A percentile compares a stretch with the other conserved stretches of the same genome.
Evolutionary conservation across 2,888 invertebrate species (phyloP).

Genomic region (Beris chalybata): DNA sequence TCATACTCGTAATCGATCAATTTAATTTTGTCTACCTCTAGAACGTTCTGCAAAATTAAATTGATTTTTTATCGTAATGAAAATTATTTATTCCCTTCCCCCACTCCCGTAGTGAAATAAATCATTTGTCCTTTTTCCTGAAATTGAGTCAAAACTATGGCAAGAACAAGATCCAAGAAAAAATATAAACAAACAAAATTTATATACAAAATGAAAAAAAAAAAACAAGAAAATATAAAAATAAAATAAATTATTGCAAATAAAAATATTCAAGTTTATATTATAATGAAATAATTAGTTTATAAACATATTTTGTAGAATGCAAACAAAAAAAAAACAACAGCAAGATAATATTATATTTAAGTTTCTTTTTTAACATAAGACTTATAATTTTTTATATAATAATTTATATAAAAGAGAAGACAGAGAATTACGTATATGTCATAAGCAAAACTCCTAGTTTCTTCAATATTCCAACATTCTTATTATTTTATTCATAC

Average conservation of each 20-base stretch:
- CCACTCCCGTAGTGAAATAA: constrained; percentile 11
- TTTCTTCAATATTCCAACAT: no score
- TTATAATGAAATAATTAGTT: no score
- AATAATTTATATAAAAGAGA: no score
- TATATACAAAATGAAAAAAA: no score
- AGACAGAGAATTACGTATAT: no score
- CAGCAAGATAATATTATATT: background rate
- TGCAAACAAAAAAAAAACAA: background rate
- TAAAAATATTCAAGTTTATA: no score
- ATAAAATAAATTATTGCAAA: no score
- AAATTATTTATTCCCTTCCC: constrained; percentile 9
- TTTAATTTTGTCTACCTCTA: constrained; percentile 12
- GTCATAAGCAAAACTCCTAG: no score
- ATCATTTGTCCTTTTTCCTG: constrained; percentile 43
- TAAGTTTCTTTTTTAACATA: background rate
- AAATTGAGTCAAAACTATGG: constrained; percentile 26
- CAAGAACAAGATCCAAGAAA: constrained; percentile 5
- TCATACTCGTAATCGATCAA: background rate
- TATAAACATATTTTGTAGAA: background rate
- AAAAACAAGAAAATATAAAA: background rate
- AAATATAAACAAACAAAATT: no score
- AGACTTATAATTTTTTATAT: no score
- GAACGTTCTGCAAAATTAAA: constrained; percentile 17
- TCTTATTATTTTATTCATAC: no score
- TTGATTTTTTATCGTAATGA: constrained; percentile 3